Evolutionary conservation across 2,888 invertebrate genomes (phyloP).

Genomic region (Drosophila flavopinicola): DNA sequence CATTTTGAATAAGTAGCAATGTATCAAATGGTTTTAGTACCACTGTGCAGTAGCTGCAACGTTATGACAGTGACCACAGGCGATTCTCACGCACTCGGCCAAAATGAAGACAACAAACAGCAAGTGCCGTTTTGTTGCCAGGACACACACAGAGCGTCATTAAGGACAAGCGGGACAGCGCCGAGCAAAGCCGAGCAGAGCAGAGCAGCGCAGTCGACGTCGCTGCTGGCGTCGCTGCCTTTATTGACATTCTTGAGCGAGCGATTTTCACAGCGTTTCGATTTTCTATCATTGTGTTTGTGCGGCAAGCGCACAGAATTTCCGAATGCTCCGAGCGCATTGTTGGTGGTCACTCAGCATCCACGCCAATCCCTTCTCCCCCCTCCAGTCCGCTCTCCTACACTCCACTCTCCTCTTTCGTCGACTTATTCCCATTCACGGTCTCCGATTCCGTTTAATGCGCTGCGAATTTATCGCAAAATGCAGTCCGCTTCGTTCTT

Average conservation of each 20-base stretch:
- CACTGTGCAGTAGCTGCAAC: conserved; percentile 23
- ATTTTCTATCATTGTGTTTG: conserved; percentile 64
- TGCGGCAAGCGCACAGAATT: conserved; percentile 67
- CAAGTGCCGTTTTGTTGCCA: conserved; percentile 56
- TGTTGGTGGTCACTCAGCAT: conserved; percentile 70
- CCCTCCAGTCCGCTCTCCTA: background rate
- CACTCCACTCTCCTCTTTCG: background rate
- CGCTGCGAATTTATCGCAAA: conserved; percentile 75
- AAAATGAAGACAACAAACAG: conserved; percentile 68
- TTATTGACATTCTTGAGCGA: conserved; percentile 73
- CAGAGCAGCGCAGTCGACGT: conserved; percentile 3
- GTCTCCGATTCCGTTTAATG: conserved; percentile 59
- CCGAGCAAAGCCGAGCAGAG: background rate
- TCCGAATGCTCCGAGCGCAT: conserved; percentile 65
- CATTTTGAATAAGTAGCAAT: background rate
- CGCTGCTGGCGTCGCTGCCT: conserved; percentile 28
- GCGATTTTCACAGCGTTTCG: conserved; percentile 49
- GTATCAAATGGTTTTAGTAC: background rate
- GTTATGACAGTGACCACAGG: conserved; percentile 19
- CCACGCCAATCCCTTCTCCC: background rate
- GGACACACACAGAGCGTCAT: conserved; percentile 52
- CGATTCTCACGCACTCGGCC: conserved; percentile 32
- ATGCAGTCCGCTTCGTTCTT: conserved; percentile 59
- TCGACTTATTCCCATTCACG: conserved; percentile 13
- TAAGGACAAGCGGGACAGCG: conserved; percentile 31